Conservation (phyloP, 2,113 vertebrate genomes). For the Tachysurus fulvidraco region DNA sequence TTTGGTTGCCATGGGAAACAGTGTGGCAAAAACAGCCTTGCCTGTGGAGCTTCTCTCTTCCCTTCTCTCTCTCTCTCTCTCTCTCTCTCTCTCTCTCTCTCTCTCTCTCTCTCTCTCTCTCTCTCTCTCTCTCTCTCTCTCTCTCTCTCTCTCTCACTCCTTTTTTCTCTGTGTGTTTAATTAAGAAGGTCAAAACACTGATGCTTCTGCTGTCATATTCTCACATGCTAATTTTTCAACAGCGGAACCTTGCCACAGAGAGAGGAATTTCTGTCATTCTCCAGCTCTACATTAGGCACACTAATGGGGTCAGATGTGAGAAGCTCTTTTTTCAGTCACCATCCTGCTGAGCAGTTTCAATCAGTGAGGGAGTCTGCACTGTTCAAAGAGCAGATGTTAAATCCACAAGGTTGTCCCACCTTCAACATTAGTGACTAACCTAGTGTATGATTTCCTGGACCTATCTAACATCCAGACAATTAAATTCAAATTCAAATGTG, state of each 20-base stretch:
- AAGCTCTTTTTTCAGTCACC: background rate
- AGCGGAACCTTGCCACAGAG: background rate
- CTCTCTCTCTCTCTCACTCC: background rate
- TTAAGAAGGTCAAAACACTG: constrained; percentile 33
- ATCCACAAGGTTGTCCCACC: background rate
- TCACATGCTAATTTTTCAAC: constrained; percentile 6
- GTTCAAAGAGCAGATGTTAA: constrained; percentile 4
- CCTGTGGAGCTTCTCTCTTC: background rate
- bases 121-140: constrained; percentile 11
- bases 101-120: constrained; percentile 10
- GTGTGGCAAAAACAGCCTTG: constrained; percentile 37
- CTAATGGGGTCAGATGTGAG: constrained; percentile 29
- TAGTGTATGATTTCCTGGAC: background rate
- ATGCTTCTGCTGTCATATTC: constrained; percentile 4
- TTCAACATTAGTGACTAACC: background rate
- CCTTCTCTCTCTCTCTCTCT: constrained; percentile 28
- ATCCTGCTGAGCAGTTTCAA: constrained; percentile 1
- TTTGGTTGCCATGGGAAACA: constrained; percentile 54
- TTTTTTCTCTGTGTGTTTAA: constrained; percentile 23
- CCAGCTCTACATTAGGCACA: background rate
- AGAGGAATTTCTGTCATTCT: constrained; percentile 3
- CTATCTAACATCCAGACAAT: background rate
- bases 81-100: background rate
- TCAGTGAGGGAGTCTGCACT: background rate
- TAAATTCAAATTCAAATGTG: background rate